Percentiles rank a stretch among this genome's conserved stretches.
These are phyloP conservation scores for Reticulitermes lucifugus DNA, from an alignment of 2,888 invertebrate genomes.

Conservation along the genomic window DNA sequence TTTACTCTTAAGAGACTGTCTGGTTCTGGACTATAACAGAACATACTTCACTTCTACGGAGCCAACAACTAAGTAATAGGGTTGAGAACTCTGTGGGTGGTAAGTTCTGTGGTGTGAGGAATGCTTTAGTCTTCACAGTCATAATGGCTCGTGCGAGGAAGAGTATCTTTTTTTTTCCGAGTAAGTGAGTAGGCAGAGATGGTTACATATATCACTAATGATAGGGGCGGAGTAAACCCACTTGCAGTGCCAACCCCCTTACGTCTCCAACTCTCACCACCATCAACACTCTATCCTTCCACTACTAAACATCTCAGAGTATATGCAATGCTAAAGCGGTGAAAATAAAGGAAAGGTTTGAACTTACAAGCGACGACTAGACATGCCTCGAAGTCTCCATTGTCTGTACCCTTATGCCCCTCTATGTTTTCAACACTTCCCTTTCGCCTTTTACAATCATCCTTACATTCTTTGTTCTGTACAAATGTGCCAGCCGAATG, in stretches of 20 bases:
- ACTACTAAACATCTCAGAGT: not conserved
- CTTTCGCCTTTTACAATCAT: not conserved
- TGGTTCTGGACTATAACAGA: not conserved
- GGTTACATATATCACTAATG: constrained; percentile 26
- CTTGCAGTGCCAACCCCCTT: not conserved
- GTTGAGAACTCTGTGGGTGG: constrained; percentile 7
- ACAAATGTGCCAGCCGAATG: not conserved
- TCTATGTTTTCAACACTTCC: not conserved
- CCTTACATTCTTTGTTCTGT: not conserved
- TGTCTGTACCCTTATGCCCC: not conserved
- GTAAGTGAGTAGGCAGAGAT: not conserved
- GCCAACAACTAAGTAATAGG: constrained; percentile 4
- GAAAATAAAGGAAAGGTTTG: not conserved
- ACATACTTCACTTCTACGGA: not conserved
- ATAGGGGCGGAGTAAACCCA: not conserved
- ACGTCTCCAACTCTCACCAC: not conserved
- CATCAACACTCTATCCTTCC: not conserved
- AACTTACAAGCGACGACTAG: not conserved
- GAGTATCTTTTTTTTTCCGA: not conserved
- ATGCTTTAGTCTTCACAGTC: constrained; percentile 18
- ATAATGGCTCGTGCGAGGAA: constrained; percentile 18
- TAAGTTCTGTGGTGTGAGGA: not conserved
- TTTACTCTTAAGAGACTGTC: not conserved
- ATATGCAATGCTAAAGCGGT: not conserved
- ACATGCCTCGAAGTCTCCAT: not conserved